A percentile compares a stretch with the other conserved stretches of the same genome.
Conservation (phyloP, 2,797 vertebrate genomes). For the Megalops cyprinoides region DNA sequence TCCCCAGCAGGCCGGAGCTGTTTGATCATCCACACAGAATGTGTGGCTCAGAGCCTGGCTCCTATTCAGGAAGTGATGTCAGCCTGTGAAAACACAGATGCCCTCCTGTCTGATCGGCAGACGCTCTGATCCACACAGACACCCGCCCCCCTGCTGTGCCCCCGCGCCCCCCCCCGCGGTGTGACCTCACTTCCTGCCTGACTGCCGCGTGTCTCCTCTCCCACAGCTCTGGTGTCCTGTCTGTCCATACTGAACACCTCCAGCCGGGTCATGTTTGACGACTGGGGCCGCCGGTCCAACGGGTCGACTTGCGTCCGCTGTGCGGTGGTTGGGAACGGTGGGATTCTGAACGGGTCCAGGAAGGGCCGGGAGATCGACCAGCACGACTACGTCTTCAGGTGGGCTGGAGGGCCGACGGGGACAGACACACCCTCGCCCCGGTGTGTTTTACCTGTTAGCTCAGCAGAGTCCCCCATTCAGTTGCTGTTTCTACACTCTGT, state of each 20-base stretch:
- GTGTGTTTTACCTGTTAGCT: too few relatives aligned
- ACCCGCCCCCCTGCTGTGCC: too few relatives aligned
- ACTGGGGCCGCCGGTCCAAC: constrained; percentile 57
- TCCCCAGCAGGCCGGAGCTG: too few relatives aligned
- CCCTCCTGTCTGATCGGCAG: not conserved
- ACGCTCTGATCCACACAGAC: too few relatives aligned
- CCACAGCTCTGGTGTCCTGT: constrained; percentile 63
- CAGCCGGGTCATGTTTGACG: constrained; percentile 69
- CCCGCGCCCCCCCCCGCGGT: too few relatives aligned
- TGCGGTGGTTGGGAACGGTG: constrained; percentile 81
- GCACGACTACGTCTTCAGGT: constrained; percentile 84
- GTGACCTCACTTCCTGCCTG: not conserved
- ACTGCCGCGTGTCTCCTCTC: not conserved
- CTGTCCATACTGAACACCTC: constrained; percentile 71
- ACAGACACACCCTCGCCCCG: too few relatives aligned
- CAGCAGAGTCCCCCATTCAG: too few relatives aligned
- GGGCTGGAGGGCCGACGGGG: not conserved
- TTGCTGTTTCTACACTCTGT: too few relatives aligned
- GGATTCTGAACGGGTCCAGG: constrained; percentile 73
- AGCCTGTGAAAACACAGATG: too few relatives aligned
- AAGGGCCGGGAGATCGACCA: constrained; percentile 76
- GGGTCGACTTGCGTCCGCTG: constrained; percentile 66
- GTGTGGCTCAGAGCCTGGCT: too few relatives aligned
- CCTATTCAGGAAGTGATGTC: too few relatives aligned
- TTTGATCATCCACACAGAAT: too few relatives aligned